These are phyloP conservation scores for Struthio camelus DNA, from an alignment of 2,113 vertebrate species.

Conservation along the genomic window DNA sequence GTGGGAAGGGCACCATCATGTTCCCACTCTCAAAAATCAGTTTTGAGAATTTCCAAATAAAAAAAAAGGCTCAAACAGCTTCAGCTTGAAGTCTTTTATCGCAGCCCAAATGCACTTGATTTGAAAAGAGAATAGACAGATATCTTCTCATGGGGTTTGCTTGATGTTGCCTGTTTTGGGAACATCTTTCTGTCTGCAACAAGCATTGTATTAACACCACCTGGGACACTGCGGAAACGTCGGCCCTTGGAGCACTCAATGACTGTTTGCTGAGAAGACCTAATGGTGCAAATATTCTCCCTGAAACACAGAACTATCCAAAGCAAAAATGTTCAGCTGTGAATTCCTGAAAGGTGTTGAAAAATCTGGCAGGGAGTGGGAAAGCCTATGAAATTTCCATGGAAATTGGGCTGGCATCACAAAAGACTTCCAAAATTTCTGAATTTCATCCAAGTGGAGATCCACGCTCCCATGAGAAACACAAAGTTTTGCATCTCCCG, in stretches of 20 bases:
- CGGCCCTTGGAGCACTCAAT: neutral
- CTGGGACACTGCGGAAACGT: neutral
- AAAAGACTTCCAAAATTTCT: neutral
- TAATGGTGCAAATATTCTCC: neutral
- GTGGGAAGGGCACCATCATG: neutral
- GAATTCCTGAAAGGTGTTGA: conserved; percentile 46
- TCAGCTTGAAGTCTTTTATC: neutral
- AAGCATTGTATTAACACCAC: too few species aligned
- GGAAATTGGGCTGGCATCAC: neutral
- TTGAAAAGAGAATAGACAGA: neutral
- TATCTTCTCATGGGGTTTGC: neutral
- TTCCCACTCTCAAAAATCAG: neutral
- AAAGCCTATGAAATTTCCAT: conserved; percentile 45
- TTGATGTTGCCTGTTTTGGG: neutral
- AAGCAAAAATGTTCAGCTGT: conserved; percentile 25
- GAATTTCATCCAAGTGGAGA: conserved; percentile 22
- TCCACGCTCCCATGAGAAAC: neutral
- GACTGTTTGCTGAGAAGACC: neutral
- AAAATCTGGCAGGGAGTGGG: conserved; percentile 31
- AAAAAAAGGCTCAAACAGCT: neutral
- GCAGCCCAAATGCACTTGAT: neutral
- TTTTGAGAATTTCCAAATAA: neutral
- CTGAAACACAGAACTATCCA: neutral
- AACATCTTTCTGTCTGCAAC: neutral
- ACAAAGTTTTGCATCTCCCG: neutral